Evolutionary conservation across 2,113 vertebrate genomes (phyloP).

Genomic region (Protobothrops mucrosquamatus): DNA sequence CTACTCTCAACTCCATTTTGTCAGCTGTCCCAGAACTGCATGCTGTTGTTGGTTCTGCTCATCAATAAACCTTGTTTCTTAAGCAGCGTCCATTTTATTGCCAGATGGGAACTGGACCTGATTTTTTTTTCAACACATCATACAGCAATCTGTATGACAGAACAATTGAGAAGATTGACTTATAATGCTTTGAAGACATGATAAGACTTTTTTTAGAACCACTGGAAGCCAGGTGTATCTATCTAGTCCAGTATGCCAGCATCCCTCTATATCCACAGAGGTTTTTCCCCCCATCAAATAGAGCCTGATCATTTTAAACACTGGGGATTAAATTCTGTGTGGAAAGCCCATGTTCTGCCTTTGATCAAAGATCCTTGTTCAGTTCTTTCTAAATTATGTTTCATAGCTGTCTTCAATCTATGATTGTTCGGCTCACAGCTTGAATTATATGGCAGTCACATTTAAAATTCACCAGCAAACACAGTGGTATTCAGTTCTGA

Average conservation of each 20-base stretch:
- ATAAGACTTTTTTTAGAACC: not conserved
- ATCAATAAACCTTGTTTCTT: too few relatives aligned
- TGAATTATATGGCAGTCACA: not conserved
- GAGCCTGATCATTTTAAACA: not conserved
- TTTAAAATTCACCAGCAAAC: not conserved
- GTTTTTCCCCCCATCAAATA: not conserved
- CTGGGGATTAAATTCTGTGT: not conserved
- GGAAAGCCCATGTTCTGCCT: not conserved
- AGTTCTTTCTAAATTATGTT: not conserved
- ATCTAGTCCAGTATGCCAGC: not conserved
- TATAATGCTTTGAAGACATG: not conserved
- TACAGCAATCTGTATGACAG: not conserved
- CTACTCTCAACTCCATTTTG: too few relatives aligned
- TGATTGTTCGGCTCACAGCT: not conserved
- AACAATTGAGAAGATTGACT: not conserved
- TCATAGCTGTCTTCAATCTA: not conserved
- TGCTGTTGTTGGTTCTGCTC: too few relatives aligned
- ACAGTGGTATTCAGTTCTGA: not conserved
- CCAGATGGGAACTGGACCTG: too few relatives aligned
- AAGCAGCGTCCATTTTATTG: too few relatives aligned
- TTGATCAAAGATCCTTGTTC: not conserved
- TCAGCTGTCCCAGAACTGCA: too few relatives aligned
- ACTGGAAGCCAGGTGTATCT: not conserved
- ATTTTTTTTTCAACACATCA: too few relatives aligned
- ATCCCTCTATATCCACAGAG: not conserved